Percentiles rank a stretch among this genome's conserved stretches.
Evolutionary conservation across 1,140 invertebrate genomes (phyloP).

Genomic region (Lasioglossum albipes): DNA sequence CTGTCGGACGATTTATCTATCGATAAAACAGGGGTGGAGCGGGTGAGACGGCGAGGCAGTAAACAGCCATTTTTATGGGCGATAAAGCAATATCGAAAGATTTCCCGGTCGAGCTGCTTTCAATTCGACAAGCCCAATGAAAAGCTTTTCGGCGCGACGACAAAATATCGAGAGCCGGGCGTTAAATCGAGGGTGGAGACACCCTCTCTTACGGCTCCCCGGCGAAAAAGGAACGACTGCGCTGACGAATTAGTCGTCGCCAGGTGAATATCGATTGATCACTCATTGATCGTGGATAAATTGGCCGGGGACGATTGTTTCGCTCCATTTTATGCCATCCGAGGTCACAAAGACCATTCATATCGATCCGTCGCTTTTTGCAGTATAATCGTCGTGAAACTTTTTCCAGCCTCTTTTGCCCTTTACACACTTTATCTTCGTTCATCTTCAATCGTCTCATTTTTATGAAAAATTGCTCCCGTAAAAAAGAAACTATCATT

Average conservation of each 20-base stretch:
- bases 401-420: neutral
- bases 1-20: conserved; percentile 39
- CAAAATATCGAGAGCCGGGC: conserved; percentile 35
- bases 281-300: conserved; percentile 34
- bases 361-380: conserved; percentile 33
- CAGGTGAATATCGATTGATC: conserved; percentile 26
- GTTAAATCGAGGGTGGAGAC: conserved; percentile 27
- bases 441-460: too few species aligned
- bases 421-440: neutral
- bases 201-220: neutral
- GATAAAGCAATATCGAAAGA: conserved; percentile 64
- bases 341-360: conserved; percentile 5
- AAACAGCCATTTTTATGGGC: conserved; percentile 62
- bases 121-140: conserved; percentile 29
- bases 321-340: neutral
- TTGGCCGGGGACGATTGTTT: conserved; percentile 14
- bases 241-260: conserved; percentile 37
- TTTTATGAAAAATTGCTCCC: too few species aligned
- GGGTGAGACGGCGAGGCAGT: conserved; percentile 10
- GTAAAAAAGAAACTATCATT: too few species aligned
- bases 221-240: neutral
- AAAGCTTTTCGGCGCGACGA: conserved; percentile 41
- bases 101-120: conserved; percentile 46
- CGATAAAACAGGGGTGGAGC: conserved; percentile 20
- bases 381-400: neutral